phyloP scores from a whole-genome alignment of 2,113 vertebrate genomes.

The Engystomops pustulosus region DNA sequence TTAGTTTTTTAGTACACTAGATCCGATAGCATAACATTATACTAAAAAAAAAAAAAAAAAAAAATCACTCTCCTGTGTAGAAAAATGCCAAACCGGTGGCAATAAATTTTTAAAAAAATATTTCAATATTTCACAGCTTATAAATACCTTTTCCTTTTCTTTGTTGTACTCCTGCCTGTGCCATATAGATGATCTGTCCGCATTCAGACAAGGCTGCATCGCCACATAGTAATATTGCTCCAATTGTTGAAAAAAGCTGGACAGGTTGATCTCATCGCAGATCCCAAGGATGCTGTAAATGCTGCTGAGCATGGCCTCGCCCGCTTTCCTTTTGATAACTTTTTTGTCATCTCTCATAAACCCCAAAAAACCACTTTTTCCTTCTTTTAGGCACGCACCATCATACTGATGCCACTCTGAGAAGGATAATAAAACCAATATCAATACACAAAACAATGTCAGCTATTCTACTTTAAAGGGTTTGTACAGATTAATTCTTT shows the following conservation, averaged over 20 bases:
- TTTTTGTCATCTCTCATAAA: too few species aligned
- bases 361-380: fast-evolving
- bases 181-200: conserved; percentile 65
- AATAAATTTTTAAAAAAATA: too few species aligned
- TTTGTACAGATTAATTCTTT: too few species aligned
- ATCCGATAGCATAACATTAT: too few species aligned
- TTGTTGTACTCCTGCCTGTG: conserved; percentile 52
- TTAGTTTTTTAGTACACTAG: too few species aligned
- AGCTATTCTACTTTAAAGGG: too few species aligned
- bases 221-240: conserved; percentile 75
- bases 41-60: too few species aligned
- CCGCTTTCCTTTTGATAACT: conserved; percentile 74
- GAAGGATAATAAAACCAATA: background rate
- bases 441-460: too few species aligned
- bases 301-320: conserved; percentile 76
- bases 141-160: conserved; percentile 78
- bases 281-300: conserved; percentile 81
- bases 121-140: background rate
- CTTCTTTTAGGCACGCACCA: conserved; percentile 78
- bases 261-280: conserved; percentile 76
- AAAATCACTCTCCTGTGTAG: too few species aligned
- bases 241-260: conserved; percentile 76
- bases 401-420: conserved; percentile 97
- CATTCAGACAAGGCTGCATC: conserved; percentile 26
- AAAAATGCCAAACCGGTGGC: too few species aligned